phyloP scores from a whole-genome alignment of 2,888 invertebrate species.

The Syrista parreyssii region DNA sequence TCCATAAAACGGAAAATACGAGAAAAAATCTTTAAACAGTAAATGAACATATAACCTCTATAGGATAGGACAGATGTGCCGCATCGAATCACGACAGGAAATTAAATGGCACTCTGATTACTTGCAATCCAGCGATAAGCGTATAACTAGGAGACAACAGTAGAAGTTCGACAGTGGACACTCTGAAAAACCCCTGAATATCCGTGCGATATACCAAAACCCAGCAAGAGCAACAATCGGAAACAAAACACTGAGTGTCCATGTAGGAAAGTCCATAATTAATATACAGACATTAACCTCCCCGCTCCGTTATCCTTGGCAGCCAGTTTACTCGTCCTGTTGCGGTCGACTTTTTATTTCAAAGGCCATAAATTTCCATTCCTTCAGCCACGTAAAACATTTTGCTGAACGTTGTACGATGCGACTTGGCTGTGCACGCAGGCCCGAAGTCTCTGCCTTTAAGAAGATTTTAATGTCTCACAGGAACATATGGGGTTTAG shows the following conservation, averaged over 20 bases:
- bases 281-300: constrained; percentile 10
- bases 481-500: neutral
- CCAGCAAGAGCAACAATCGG: constrained; percentile 4
- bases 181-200: neutral
- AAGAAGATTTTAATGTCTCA: neutral
- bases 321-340: neutral
- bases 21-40: neutral
- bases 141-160: neutral
- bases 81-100: neutral
- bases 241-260: constrained; percentile 18
- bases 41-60: neutral
- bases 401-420: constrained; percentile 12
- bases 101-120: neutral
- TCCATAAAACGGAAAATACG: neutral
- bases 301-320: neutral
- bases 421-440: neutral
- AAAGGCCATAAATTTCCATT: constrained; percentile 16
- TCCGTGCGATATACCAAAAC: neutral
- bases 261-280: constrained; percentile 14
- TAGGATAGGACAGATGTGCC: neutral
- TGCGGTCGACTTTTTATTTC: constrained; percentile 6
- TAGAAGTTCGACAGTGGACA: neutral
- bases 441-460: neutral
- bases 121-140: neutral
- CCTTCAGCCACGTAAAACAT: constrained; percentile 11